Evolutionary conservation across 2,888 invertebrate species (phyloP).

Genomic region (Epinotia bilunana): DNA sequence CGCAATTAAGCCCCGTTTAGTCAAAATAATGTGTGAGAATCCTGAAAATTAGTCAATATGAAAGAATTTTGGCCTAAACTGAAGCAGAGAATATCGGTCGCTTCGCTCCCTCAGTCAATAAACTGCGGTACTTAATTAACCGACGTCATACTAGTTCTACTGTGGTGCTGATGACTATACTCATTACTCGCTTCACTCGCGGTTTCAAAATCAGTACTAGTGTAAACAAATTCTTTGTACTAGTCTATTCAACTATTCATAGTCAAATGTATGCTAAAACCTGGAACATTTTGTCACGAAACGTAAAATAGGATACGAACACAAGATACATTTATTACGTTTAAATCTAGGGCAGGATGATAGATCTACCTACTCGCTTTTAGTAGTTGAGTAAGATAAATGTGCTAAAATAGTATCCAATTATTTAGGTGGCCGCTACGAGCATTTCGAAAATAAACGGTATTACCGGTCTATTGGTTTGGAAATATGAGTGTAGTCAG

Average conservation of each 20-base stretch:
- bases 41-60: too few species aligned
- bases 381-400: slow-evolving; percentile 36
- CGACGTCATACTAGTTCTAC: too few species aligned
- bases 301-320: not conserved
- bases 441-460: slow-evolving; percentile 14
- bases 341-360: slow-evolving; percentile 42
- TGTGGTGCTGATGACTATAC: too few species aligned
- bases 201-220: too few species aligned
- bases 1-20: too few species aligned
- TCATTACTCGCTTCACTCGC: too few species aligned
- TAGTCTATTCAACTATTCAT: not conserved
- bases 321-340: slow-evolving; percentile 27
- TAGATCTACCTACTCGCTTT: slow-evolving; percentile 27
- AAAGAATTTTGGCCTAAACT: too few species aligned
- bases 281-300: not conserved
- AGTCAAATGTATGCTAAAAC: not conserved
- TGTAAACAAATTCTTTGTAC: too few species aligned
- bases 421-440: slow-evolving; percentile 29
- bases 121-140: too few species aligned
- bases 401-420: slow-evolving; percentile 22
- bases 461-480: slow-evolving; percentile 22
- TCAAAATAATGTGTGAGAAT: too few species aligned
- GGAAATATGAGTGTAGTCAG: slow-evolving; percentile 24
- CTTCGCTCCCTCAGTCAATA: too few species aligned
- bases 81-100: too few species aligned